A percentile compares a stretch with the other conserved stretches of the same genome.
Conservation (phyloP, 2,888 invertebrate genomes). For the Apantesis nais region DNA sequence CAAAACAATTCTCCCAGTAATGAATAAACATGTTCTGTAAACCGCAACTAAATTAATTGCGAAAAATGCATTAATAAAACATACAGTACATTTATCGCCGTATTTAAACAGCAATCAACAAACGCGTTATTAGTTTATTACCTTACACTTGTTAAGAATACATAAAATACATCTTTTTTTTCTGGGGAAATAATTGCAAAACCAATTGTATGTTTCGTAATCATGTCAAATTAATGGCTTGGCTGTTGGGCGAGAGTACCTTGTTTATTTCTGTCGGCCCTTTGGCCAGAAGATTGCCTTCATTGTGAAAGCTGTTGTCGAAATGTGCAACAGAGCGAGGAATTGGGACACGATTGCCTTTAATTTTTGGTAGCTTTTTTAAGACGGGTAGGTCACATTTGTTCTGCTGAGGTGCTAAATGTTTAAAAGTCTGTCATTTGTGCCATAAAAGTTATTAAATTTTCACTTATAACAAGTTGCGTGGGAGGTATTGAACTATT, state of each 20-base stretch:
- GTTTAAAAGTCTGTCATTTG: not conserved
- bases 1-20: not conserved
- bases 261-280: conserved; percentile 33
- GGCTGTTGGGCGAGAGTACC: conserved; percentile 22
- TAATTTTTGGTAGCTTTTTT: conserved; percentile 24
- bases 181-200: conserved; percentile 21
- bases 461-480: no score
- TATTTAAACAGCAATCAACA: not conserved
- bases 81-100: not conserved
- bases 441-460: not conserved
- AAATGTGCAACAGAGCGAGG: conserved; percentile 36
- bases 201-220: conserved; percentile 27
- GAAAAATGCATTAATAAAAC: conserved; percentile 1
- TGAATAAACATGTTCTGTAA: not conserved
- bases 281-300: conserved; percentile 26
- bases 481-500: no score
- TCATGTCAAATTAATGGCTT: conserved; percentile 26
- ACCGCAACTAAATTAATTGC: not conserved
- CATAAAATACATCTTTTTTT: conserved; percentile 4
- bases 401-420: not conserved
- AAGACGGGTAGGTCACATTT: not conserved
- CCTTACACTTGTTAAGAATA: not conserved
- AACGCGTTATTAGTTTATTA: not conserved
- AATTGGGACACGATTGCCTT: conserved; percentile 31
- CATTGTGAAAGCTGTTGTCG: conserved; percentile 44